Conservation (phyloP, 2,113 vertebrate species). For the Lepus europaeus region DNA sequence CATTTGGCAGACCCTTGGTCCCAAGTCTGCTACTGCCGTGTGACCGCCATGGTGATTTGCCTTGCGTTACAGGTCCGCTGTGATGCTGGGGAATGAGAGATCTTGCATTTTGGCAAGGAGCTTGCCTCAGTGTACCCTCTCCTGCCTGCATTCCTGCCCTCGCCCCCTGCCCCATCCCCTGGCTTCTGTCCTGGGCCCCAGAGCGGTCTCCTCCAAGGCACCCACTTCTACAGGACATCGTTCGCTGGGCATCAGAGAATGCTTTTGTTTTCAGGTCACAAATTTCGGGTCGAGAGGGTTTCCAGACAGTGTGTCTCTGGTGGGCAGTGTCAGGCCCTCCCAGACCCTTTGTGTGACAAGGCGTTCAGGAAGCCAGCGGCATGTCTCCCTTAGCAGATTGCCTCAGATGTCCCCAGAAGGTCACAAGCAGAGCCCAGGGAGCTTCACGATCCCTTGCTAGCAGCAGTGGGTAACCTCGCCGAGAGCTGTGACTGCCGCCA, state of each 20-base stretch:
- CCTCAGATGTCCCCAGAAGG: neutral
- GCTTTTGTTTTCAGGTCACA: neutral
- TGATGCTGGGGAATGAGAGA: neutral
- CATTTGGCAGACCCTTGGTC: neutral
- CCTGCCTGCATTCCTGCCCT: neutral
- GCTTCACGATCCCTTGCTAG: slow-evolving; percentile 35
- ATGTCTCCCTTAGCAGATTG: neutral
- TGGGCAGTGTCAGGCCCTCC: neutral
- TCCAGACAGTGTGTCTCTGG: neutral
- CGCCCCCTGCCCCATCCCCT: neutral
- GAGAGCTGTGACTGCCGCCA: neutral
- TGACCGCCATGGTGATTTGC: neutral
- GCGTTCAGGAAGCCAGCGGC: neutral
- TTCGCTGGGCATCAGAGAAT: neutral
- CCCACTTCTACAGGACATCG: neutral
- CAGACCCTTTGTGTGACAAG: neutral
- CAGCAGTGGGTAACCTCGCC: neutral
- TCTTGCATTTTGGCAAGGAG: neutral
- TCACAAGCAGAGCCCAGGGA: neutral
- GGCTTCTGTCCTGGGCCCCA: neutral
- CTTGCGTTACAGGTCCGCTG: neutral
- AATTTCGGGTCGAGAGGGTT: neutral
- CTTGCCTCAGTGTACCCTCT: fast-evolving
- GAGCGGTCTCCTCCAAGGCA: neutral
- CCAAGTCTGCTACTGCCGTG: neutral